A percentile compares a stretch with the other conserved stretches of the same genome.
phyloP scores from a whole-genome alignment of 2,113 vertebrate species.

The Amblyopsis rosae region DNA sequence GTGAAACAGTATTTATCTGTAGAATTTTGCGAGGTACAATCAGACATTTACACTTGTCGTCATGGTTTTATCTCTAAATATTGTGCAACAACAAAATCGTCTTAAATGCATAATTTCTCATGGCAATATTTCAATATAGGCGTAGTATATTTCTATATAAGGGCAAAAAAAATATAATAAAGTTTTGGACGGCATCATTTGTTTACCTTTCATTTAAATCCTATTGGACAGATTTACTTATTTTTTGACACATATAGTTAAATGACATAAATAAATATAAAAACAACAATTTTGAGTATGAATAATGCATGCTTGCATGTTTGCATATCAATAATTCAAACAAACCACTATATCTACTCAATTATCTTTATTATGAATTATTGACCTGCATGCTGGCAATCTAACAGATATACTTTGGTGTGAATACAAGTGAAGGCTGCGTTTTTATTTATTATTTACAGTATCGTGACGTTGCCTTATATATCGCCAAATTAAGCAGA shows the following conservation, averaged over 20 bases:
- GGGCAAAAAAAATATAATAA: too few relatives aligned
- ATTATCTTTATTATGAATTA: conserved; percentile 94
- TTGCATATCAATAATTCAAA: conserved; percentile 93
- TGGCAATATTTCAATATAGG: too few relatives aligned
- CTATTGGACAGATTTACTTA: background rate
- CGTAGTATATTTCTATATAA: too few relatives aligned
- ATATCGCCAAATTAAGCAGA: too few relatives aligned
- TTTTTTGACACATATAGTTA: conserved; percentile 49
- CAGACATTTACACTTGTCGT: too few relatives aligned
- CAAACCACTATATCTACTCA: conserved; percentile 91
- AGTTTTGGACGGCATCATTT: too few relatives aligned
- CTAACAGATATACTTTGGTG: conserved; percentile 51
- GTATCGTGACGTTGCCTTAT: background rate
- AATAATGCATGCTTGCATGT: conserved; percentile 92
- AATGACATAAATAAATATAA: conserved; percentile 80
- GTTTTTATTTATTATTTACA: conserved; percentile 18
- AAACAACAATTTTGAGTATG: conserved; percentile 80
- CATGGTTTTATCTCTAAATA: too few relatives aligned
- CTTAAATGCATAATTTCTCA: too few relatives aligned
- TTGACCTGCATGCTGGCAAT: conserved; percentile 74
- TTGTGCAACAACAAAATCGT: too few relatives aligned
- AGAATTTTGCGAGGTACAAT: too few relatives aligned
- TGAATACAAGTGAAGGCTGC: conserved; percentile 50
- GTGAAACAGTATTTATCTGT: too few relatives aligned
- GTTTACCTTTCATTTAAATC: background rate